Base-by-base conservation (phyloP, 1,140 invertebrate species). In the Drosophila pseudoobscura region DNA sequence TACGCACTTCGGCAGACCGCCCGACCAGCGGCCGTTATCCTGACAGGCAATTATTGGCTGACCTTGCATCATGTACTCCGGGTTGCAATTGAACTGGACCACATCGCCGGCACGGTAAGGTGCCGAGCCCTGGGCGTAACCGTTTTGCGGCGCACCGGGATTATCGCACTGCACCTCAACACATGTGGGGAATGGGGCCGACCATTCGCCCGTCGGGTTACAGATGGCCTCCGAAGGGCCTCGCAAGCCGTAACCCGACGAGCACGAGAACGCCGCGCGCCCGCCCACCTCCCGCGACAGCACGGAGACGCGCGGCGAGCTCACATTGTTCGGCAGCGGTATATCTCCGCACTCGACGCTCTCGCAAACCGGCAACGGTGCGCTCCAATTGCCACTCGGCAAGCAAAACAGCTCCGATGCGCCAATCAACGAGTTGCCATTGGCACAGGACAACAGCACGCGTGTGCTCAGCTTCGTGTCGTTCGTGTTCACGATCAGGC, bases 41-140 rank as follows among this genome's bases (percentile, higher is more conserved):
- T 97, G 96, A 92, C 97, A 98, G 11, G 96, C 95, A 43, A 97
- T 94, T 70, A 96, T 96, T 9, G 95, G 95, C 80, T 96, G 94
- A 3, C 97, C 97, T 90, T 97, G 95, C 93, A 98, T 95, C 94
- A 97, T 97, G 92, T 95, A 97, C 60, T 97, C 96, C 46, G 95
- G 94, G 92, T 96, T 95, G 92, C 97, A 98, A 90, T 95, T 95
- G 92, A 96, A 96, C 88, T 97, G 95, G 15, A 97, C 94, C 20
- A 97, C 94, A 90, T 97, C 96, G 13, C 96, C 96, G 20, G 95
- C 95, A 80, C 95, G 94, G 92, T 96, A 97, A 13, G 94, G 95
- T 47, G 94, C 94, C 58, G 93, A 93, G 26, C 95, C 95, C 80
- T 95, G 95, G 56, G 96, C 94, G 91, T 95, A 96, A 29, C 96